Base-by-base conservation (phyloP, 2,797 vertebrate genomes). In the Gadopsis bispinosus region DNA sequence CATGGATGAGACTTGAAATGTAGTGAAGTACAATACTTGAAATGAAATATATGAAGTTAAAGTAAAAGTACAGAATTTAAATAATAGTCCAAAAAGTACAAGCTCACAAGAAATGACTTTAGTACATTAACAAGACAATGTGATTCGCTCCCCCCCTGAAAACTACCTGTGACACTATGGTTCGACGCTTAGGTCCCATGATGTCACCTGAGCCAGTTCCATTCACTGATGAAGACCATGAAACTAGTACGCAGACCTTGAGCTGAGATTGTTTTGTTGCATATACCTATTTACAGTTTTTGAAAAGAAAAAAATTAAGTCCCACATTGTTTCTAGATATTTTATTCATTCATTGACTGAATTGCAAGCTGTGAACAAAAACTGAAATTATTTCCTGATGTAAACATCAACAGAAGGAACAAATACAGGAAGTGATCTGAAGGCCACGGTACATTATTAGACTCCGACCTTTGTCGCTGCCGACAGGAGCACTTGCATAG, bases 401-500 rank as follows among this genome's bases (percentile, higher is more conserved):
- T 17, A 66, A 66, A 80, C 41, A 45, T 50, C 35, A 43, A 14
- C 39, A 66, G 33, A 60, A 71, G 47, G 37, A 67, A 45, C 13
- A 64, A 55, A 61, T 37, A 62, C 19, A 75, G 45, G 19, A 62
- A 55, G 54, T 66, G 43, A 73, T 29, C 48, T 45, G 10, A 5
- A 39, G 14, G 31, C 83, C 61, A 74, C 58, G 67, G 47, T 77
- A 80, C 76, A n/a, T 85, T 73, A 83, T 83, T 26, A 26, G 26
- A 26, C 26, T 26, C 26, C 26, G 26, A 48, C 7, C 54, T 22
- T 16, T 26, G 39, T 66, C 56, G 29, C 77, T 29, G 79, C 83
- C 89, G 73, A 86, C 73, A 79, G 77, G 70, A 87, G 87, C 77
- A 83, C 88, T 87, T 89, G 89, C 85, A 91, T 90, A 89, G 64